Conservation (phyloP, 2,113 vertebrate genomes). For the Colossoma macropomum region DNA sequence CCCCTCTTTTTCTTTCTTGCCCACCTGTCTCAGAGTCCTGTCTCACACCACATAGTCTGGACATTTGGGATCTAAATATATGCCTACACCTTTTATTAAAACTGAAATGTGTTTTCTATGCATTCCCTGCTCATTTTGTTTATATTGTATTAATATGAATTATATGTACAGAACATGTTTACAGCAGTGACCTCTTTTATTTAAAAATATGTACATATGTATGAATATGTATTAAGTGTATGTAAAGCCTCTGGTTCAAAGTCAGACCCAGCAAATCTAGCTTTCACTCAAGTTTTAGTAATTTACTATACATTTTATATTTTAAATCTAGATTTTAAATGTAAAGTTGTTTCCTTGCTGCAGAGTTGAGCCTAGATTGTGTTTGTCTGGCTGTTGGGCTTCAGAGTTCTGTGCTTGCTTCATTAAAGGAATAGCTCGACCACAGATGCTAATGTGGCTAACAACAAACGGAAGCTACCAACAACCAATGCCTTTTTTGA, state of each 20-base stretch:
- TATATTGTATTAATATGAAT: slow-evolving; percentile 52
- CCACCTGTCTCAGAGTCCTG: slow-evolving; percentile 58
- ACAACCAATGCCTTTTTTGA: too few species aligned
- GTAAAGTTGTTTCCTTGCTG: too few species aligned
- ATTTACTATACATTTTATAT: too few species aligned
- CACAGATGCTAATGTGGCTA: background rate
- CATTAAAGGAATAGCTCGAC: background rate
- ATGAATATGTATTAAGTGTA: slow-evolving; percentile 71
- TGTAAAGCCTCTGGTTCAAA: slow-evolving; percentile 52
- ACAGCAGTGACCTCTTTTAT: background rate
- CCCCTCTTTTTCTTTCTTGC: slow-evolving; percentile 45
- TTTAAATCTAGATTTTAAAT: too few species aligned
- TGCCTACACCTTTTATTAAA: slow-evolving; percentile 30
- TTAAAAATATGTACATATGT: slow-evolving; percentile 60
- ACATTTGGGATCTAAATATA: slow-evolving; percentile 70
- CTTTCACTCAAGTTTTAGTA: background rate
- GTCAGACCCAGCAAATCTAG: slow-evolving; percentile 48
- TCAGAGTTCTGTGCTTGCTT: slow-evolving; percentile 25
- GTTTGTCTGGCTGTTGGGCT: background rate
- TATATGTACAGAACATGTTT: slow-evolving; percentile 46
- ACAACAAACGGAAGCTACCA: background rate
- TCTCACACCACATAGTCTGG: slow-evolving; percentile 72
- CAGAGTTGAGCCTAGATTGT: background rate
- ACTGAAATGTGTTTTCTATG: slow-evolving; percentile 45
- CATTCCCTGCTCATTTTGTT: slow-evolving; percentile 42